phyloP scores from a whole-genome alignment of 2,113 vertebrate genomes.

The Cichladusa arquata region DNA sequence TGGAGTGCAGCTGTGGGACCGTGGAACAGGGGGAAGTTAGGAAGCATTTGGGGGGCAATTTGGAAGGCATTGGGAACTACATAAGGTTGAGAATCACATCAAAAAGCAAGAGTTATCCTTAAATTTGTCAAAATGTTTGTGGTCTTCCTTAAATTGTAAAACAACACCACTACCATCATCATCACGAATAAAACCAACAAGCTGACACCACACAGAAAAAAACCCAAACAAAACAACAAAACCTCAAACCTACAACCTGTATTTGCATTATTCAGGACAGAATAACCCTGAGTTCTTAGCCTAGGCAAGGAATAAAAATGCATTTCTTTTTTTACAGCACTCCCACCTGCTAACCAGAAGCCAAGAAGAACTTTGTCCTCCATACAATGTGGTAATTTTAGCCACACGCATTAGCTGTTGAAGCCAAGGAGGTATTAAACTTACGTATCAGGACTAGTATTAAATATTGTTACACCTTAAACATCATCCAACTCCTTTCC shows the following conservation, averaged over 20 bases:
- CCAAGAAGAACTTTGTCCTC: not conserved
- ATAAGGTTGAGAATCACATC: not conserved
- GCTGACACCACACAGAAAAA: not conserved
- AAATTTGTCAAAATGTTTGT: not conserved
- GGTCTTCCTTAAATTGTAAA: not conserved
- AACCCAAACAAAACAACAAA: not conserved
- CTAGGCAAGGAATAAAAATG: not conserved
- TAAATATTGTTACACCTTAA: not conserved
- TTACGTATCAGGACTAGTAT: not conserved
- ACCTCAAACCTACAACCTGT: not conserved
- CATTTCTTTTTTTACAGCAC: not conserved
- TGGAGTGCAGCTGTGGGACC: constrained; percentile 7
- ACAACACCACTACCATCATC: not conserved
- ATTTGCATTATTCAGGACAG: not conserved
- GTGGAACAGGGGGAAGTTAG: not conserved
- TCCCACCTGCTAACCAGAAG: not conserved
- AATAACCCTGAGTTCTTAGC: not conserved
- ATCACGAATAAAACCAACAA: not conserved
- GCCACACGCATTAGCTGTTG: not conserved
- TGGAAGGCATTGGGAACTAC: not conserved
- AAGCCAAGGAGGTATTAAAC: not conserved
- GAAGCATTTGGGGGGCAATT: not conserved
- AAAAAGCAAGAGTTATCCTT: not conserved
- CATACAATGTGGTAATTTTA: not conserved
- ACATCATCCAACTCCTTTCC: not conserved